Evolutionary conservation across 2,113 vertebrate genomes (phyloP).

Genomic region (Nibea coibor): DNA sequence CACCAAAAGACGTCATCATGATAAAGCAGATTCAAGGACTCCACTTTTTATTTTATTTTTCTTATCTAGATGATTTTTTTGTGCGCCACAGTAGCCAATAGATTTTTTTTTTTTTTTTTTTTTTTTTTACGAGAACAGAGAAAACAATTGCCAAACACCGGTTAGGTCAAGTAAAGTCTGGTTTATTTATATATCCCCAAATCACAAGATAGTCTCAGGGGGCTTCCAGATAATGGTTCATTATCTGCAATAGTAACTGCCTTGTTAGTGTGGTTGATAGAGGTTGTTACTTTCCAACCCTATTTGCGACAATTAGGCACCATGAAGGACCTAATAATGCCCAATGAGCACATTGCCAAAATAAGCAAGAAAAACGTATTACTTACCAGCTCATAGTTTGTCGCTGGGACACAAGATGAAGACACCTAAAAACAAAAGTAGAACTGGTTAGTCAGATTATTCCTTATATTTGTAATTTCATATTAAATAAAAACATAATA

Average conservation of each 20-base stretch:
- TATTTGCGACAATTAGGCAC: constrained; percentile 36
- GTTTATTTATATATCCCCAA: constrained; percentile 41
- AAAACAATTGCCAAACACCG: constrained; percentile 4
- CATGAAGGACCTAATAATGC: constrained; percentile 39
- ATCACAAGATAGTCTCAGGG: constrained; percentile 58
- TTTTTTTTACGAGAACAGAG: neutral
- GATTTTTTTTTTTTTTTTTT: neutral
- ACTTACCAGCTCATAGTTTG: constrained; percentile 93
- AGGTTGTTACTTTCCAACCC: constrained; percentile 38
- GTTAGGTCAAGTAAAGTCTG: constrained; percentile 9
- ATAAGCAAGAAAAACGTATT: neutral
- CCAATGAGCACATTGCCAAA: constrained; percentile 30
- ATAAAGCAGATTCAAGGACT: constrained; percentile 28
- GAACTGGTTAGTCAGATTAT: constrained; percentile 1
- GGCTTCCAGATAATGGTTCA: constrained; percentile 52
- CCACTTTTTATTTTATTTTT: constrained; percentile 14
- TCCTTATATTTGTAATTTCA: neutral
- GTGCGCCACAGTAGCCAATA: neutral
- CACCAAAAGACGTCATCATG: constrained; percentile 34
- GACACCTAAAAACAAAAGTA: constrained; percentile 84
- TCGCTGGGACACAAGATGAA: constrained; percentile 87
- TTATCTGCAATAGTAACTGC: constrained; percentile 59
- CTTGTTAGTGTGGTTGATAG: constrained; percentile 50
- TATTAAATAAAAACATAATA: neutral
- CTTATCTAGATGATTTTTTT: neutral